Conservation (phyloP, 1,140 invertebrate genomes). For the Bombus difficillimus region DNA sequence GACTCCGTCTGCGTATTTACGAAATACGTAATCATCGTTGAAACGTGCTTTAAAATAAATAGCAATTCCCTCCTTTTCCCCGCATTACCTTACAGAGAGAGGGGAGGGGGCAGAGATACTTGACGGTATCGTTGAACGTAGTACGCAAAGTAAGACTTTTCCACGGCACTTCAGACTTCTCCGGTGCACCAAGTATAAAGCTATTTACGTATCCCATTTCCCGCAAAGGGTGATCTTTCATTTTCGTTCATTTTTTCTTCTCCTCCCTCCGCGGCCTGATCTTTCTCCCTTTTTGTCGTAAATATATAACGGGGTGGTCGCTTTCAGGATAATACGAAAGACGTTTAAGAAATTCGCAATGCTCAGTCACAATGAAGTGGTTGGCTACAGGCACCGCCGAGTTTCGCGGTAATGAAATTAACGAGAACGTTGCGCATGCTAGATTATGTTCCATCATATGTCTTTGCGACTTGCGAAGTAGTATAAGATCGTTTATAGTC, state of each 20-base stretch:
- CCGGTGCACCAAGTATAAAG: conserved; percentile 36
- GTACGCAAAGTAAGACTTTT: conserved; percentile 46
- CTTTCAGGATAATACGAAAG: conserved; percentile 20
- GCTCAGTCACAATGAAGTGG: conserved; percentile 28
- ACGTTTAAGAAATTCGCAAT: conserved; percentile 37
- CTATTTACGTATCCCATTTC: conserved; percentile 49
- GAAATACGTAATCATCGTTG: conserved; percentile 32
- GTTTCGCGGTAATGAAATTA: conserved; percentile 29
- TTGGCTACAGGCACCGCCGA: neutral
- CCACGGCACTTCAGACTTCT: conserved; percentile 43
- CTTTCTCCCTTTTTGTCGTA: neutral
- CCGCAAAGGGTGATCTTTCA: conserved; percentile 27
- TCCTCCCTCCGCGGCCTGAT: too few relatives aligned
- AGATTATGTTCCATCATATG: neutral
- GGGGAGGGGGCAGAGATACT: neutral
- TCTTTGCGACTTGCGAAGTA: too few relatives aligned
- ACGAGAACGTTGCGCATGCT: neutral
- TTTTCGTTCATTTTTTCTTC: neutral
- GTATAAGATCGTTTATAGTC: too few relatives aligned
- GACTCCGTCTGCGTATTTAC: neutral
- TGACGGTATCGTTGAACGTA: conserved; percentile 31
- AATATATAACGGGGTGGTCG: conserved; percentile 5
- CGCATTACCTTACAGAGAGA: too few relatives aligned
- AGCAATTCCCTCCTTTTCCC: neutral
- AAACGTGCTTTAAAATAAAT: conserved; percentile 33